Base-by-base conservation (phyloP, 2,797 vertebrate genomes). In the Babyrousa celebensis region DNA sequence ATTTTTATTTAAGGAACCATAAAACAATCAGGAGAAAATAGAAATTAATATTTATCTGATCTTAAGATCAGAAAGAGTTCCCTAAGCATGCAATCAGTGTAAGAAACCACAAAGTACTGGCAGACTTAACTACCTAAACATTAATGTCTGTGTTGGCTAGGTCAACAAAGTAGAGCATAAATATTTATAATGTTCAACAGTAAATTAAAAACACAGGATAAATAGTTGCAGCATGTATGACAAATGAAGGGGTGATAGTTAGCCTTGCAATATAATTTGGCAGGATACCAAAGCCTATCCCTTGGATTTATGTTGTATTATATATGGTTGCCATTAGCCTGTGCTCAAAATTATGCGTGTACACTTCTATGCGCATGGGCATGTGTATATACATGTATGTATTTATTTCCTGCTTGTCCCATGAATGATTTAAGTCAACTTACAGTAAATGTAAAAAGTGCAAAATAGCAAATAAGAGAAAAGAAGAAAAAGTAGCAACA, bases 281-380 rank as follows among this genome's bases (percentile, higher is more conserved):
- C 36, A 14, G 6, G 4, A 60, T 27, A 40, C 27, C 56, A 84
- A 84, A 96, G 29, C 11, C 56, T 54, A 60, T 29, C 12, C 21
- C 23, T 54, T 94, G 27, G 32, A 68, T 92, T 97, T 94, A 43
- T 86, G 79, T 93, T 89, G n/a, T 52, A 43, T 88, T 89, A 86
- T 79, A 43, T 87, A 58, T 67, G 27, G 25, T 36, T 87, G 27
- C 23, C 60, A 23, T 86, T 75, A 91, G 54, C 17, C 8, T 0
- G 0, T 65, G 12, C 43, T 96, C 52, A 71, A 29, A 83, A 89
- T 23, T 23, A 56, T 21, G 14, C 9, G 12, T 9, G 1, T 8
- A 17, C 10, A 58, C 18, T 62, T 85, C 85, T 62, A 20, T 27
- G 60, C 74, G n/a, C 60, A 0, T 27, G 40, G 16, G 7, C 54